Conservation (phyloP, 2,797 vertebrate genomes). For the Euphonia xanthogaster region DNA sequence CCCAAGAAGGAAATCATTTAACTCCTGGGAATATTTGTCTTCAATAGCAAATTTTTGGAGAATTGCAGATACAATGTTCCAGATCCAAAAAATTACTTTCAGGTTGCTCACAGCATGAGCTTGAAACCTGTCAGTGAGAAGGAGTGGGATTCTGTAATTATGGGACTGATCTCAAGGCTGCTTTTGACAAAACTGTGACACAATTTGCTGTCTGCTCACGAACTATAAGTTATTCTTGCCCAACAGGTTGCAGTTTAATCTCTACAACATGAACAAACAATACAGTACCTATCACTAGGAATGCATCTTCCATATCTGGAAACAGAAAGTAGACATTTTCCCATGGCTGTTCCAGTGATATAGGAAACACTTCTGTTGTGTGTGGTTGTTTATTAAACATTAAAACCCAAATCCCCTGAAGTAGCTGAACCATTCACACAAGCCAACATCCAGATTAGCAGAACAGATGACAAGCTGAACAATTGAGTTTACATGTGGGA, state of each 20-base stretch:
- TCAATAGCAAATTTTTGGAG: neutral
- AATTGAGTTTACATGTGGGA: neutral
- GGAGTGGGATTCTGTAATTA: neutral
- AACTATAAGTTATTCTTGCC: neutral
- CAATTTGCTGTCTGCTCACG: fast-evolving
- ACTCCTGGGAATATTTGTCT: slow-evolving; percentile 32
- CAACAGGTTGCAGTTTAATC: neutral
- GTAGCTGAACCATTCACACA: neutral
- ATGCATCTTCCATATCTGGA: neutral
- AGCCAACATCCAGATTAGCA: neutral
- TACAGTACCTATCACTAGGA: neutral
- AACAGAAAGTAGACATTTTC: neutral
- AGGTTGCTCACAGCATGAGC: slow-evolving; percentile 70
- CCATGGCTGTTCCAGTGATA: neutral
- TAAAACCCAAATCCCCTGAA: fast-evolving
- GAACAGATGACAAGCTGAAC: neutral
- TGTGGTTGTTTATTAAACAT: neutral
- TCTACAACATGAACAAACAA: neutral
- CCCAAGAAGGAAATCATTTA: slow-evolving; percentile 62
- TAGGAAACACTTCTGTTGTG: neutral
- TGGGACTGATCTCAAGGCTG: neutral
- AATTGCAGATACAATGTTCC: slow-evolving; percentile 70
- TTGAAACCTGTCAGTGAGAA: slow-evolving; percentile 74
- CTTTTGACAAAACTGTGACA: neutral
- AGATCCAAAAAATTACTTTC: slow-evolving; percentile 71